phyloP scores from a whole-genome alignment of 2,113 vertebrate species.

The Gymnarchus niloticus region DNA sequence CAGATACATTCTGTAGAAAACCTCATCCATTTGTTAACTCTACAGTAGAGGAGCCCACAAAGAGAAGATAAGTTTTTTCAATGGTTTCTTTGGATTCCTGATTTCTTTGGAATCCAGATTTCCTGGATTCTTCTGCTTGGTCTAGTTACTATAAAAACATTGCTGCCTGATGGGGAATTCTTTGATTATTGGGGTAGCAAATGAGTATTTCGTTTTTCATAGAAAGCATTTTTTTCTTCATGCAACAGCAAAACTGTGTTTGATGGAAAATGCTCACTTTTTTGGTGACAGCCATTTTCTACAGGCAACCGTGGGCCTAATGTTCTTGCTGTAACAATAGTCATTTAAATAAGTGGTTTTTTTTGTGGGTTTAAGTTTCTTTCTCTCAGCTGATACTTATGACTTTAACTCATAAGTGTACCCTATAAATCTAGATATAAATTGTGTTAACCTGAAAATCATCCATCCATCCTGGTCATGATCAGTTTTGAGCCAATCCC shows the following conservation, averaged over 20 bases:
- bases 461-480: neutral
- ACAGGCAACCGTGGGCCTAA: neutral
- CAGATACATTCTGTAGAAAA: neutral
- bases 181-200: neutral
- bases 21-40: neutral
- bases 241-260: neutral
- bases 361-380: neutral
- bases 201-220: neutral
- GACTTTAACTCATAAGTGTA: neutral
- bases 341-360: neutral
- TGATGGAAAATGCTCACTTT: neutral
- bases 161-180: neutral
- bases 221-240: neutral
- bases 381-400: neutral
- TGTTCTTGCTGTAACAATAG: neutral
- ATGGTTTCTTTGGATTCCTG: too few species aligned
- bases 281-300: neutral
- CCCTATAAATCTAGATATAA: neutral
- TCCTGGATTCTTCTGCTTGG: too few species aligned
- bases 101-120: too few species aligned
- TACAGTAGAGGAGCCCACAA: neutral
- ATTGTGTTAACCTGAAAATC: neutral
- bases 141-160: too few species aligned
- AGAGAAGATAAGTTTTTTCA: too few species aligned
- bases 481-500: too few species aligned